Base-by-base conservation (phyloP, 1,140 invertebrate genomes). In the Leptinotarsa defecta region DNA sequence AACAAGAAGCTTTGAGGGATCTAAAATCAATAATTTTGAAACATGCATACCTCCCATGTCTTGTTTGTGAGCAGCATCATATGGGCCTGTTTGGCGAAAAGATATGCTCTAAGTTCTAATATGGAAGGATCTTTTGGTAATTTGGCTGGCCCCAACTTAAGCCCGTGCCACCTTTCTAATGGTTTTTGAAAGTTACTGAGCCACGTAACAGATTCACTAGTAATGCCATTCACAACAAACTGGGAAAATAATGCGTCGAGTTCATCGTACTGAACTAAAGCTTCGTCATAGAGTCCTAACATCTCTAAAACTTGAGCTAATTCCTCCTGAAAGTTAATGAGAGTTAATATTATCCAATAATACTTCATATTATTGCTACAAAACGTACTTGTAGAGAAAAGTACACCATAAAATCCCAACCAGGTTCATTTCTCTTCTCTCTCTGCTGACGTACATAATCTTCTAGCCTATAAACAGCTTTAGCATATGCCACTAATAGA, bases 261-360 rank as follows among this genome's bases (percentile, higher is more conserved):
- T 88, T 98, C 97, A 88, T 99, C 97, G 87, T 98, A 99, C 83
- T 98, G 97, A 67, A 98, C 93, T 75, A 99, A 87, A 27, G 97
- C 95, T 88, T 99, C 97, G 81, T 98, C 96, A 85, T 94, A 92
- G 68, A 99, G 87, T 74, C 95, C 95, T 76, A 99, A 86, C 92
- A 97, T 97, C 89, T 98, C 94, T 79, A 98, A 90, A 75, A 96
- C 94, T 88, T 98, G 95, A 69, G 96, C 97, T 79, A 99, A 88
- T 89, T 98, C 95, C 88, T 98, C 97, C 92, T 98, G 49, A 79
- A 80, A 68, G 34, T 43, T 8, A 43, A 43, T 43, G 34, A 11
- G 8, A 43, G 34, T 43, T 11, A 43, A 11, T 43, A 43, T 43
- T 43, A 63, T 24, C 1, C 13, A 76, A 52, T 74, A 11, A 8